Base-by-base conservation (phyloP, 2,888 invertebrate species). In the Sinodicranocentrus sp. region DNA sequence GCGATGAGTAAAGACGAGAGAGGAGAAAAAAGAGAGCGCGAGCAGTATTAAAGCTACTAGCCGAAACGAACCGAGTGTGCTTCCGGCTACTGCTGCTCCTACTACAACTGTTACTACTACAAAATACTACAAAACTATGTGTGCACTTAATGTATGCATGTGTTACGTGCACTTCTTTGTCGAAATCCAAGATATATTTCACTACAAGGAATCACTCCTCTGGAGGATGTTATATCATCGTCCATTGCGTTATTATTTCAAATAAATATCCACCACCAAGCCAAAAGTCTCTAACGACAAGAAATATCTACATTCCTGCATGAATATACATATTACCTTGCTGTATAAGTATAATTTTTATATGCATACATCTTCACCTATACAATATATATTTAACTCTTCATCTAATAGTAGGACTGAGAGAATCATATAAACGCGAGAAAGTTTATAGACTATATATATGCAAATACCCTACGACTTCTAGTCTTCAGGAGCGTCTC, bases 11-110 rank as follows among this genome's bases (percentile, higher is more conserved):
- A 84, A 75, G 70, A 61, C 57, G 72, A 75, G 67, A 80, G 73
- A 82, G 70, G 75, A 78, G 67, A 71, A 73, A 48, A 75, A 79
- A 79, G 75, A 52, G 82, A 77, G 71, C 65, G 82, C 63, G 78
- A 80, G 65, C 43, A 59, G 57, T 78, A 82, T 82, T 80, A 79
- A 68, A 76, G 84, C 67, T 71, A 79, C 78, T 67, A 79, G 83
- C 84, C 85, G 85, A 85, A 82, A 75, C 80, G 84, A 83, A 84
- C 86, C 85, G 86, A 86, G 70, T 82, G 82, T 70, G 85, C 86
- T 86, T 86, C 86, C 86, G 86, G 86, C 73, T 82, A 17, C 57
- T 65, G 48, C 57, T 25, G 1, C 25, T 2, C 1, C 48, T 48
- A 17, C 17, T 57, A 57, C 57, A 21, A 57, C 57, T 57, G 19